These are phyloP conservation scores for Philopedon plagiatum DNA, from an alignment of 2,888 invertebrate species.

Conservation along the genomic window DNA sequence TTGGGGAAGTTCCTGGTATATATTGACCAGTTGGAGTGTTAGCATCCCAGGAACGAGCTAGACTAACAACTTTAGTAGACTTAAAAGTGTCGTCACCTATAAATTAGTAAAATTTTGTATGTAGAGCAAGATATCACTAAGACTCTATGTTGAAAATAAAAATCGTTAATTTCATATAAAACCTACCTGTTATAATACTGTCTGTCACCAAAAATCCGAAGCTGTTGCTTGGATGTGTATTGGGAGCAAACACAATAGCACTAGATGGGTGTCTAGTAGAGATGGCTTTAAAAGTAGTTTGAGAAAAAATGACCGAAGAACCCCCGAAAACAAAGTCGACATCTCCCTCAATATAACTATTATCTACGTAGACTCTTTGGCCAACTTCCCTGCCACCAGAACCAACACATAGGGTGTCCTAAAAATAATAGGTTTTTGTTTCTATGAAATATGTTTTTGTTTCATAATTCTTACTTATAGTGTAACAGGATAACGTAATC, in stretches of 20 bases:
- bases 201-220: constrained; percentile 36
- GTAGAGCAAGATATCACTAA: too few relatives aligned
- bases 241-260: constrained; percentile 37
- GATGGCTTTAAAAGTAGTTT: constrained; percentile 8
- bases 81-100: constrained; percentile 21
- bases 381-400: constrained; percentile 6
- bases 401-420: constrained; percentile 34
- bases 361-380: constrained; percentile 26
- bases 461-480: too few relatives aligned
- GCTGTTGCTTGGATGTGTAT: constrained; percentile 21
- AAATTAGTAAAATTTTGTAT: too few relatives aligned
- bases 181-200: constrained; percentile 33
- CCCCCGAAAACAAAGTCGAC: constrained; percentile 36
- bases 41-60: constrained; percentile 34
- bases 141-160: background rate
- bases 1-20: constrained; percentile 26
- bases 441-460: too few relatives aligned
- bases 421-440: background rate
- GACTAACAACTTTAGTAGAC: constrained; percentile 15
- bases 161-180: background rate
- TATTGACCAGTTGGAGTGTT: constrained; percentile 18
- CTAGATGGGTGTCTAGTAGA: constrained; percentile 13
- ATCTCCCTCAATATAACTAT: constrained; percentile 32
- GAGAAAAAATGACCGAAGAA: constrained; percentile 8
- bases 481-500: too few relatives aligned